Percentiles rank a stretch among this genome's conserved stretches.
Evolutionary conservation across 2,888 invertebrate genomes (phyloP).

Genomic region (Willowsia nigromaculata): DNA sequence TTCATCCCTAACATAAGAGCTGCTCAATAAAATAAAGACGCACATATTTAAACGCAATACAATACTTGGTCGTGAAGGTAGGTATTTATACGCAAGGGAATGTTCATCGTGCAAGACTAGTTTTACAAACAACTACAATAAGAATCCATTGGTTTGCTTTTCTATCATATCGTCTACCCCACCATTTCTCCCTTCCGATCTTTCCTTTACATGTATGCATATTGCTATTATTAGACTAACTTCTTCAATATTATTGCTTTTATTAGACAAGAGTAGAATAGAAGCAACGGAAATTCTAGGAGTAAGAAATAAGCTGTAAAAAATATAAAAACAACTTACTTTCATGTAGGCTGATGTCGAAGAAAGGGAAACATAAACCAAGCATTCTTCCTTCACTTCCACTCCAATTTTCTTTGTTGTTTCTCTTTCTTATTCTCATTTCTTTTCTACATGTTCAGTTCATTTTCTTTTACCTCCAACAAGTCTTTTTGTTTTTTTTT

Average conservation of each 20-base stretch:
- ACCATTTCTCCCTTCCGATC: neutral
- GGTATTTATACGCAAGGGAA: neutral
- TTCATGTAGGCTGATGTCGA: neutral
- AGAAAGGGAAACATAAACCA: neutral
- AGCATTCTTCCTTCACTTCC: neutral
- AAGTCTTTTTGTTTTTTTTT: neutral
- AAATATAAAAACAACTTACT: neutral
- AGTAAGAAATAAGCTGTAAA: too few relatives aligned
- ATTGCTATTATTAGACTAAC: neutral
- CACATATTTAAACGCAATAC: neutral
- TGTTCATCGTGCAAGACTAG: neutral
- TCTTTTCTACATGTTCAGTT: neutral
- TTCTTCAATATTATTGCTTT: too few relatives aligned
- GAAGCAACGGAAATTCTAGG: too few relatives aligned
- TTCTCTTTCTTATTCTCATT: neutral
- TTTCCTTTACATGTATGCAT: neutral
- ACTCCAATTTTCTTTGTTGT: neutral
- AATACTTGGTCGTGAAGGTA: too few relatives aligned
- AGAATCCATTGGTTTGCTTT: slow-evolving; percentile 15
- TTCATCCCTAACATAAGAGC: neutral
- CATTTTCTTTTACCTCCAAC: neutral
- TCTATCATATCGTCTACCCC: neutral
- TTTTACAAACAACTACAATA: neutral
- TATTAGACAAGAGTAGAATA: too few relatives aligned
- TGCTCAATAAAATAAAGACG: neutral